phyloP scores from a whole-genome alignment of 2,113 vertebrate genomes.

The Toxostoma redivivum region DNA sequence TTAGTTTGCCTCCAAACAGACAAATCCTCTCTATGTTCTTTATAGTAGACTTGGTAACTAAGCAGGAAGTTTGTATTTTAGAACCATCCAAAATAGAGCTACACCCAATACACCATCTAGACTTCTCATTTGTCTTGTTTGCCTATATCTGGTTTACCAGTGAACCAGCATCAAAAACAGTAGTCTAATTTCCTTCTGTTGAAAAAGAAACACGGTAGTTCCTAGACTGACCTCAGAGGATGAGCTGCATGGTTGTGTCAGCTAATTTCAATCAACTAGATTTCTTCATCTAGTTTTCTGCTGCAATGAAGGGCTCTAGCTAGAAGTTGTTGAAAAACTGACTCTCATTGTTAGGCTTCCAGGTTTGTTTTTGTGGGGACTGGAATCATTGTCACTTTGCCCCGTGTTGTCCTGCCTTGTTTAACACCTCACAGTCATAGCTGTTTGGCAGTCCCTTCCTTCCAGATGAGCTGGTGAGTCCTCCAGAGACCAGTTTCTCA shows the following conservation, averaged over 20 bases:
- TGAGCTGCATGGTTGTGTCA: neutral
- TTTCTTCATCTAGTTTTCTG: neutral
- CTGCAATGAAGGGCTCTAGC: neutral
- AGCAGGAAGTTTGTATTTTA: neutral
- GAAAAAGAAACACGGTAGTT: neutral
- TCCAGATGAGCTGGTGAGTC: neutral
- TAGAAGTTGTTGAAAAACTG: neutral
- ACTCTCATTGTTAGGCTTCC: neutral
- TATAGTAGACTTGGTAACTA: neutral
- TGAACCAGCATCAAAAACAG: neutral
- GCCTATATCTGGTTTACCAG: neutral
- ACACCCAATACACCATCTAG: neutral
- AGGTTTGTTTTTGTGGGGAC: neutral
- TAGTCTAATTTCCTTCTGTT: neutral
- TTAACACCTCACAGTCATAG: neutral
- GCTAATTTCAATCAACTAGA: neutral
- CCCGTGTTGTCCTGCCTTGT: neutral
- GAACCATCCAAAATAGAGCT: neutral
- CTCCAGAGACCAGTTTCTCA: neutral
- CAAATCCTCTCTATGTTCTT: neutral
- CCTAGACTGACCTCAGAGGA: neutral
- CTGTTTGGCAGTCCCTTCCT: neutral
- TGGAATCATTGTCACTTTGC: neutral
- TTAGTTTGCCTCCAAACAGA: conserved; percentile 1
- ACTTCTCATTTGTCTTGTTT: conserved; percentile 28